Conservation (phyloP, 2,113 vertebrate genomes). For the Tricholaema leucomelas region DNA sequence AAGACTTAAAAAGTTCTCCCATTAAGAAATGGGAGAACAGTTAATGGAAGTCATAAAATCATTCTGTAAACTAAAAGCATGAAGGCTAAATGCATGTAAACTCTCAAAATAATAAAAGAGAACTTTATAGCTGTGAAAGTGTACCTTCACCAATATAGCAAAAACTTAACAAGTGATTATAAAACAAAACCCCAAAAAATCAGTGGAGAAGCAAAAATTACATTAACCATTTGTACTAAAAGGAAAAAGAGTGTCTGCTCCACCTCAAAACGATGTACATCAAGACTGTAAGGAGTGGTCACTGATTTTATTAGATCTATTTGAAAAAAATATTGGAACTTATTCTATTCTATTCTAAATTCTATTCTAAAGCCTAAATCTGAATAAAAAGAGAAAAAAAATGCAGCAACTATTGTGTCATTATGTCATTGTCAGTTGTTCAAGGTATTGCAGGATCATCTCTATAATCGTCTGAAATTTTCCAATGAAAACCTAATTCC, state of each 20-base stretch:
- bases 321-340: too few species aligned
- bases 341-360: too few species aligned
- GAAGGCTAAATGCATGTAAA: neutral
- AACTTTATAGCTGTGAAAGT: neutral
- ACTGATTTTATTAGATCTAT: neutral
- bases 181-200: neutral
- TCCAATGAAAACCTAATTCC: neutral
- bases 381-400: neutral
- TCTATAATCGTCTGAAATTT: neutral
- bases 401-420: neutral
- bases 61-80: neutral
- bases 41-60: neutral
- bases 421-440: neutral
- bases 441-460: neutral
- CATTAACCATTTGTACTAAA: neutral
- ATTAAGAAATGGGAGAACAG: neutral
- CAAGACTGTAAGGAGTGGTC: neutral
- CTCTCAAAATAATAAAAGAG: neutral
- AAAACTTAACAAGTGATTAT: too few species aligned
- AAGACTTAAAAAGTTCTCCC: too few species aligned
- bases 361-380: rapidly evolving
- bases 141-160: neutral
- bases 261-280: neutral
- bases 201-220: neutral
- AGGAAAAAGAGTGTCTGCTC: rapidly evolving